A percentile compares a stretch with the other conserved stretches of the same genome.
Conservation (phyloP, 2,797 vertebrate genomes). For the Neoniphon sammara region DNA sequence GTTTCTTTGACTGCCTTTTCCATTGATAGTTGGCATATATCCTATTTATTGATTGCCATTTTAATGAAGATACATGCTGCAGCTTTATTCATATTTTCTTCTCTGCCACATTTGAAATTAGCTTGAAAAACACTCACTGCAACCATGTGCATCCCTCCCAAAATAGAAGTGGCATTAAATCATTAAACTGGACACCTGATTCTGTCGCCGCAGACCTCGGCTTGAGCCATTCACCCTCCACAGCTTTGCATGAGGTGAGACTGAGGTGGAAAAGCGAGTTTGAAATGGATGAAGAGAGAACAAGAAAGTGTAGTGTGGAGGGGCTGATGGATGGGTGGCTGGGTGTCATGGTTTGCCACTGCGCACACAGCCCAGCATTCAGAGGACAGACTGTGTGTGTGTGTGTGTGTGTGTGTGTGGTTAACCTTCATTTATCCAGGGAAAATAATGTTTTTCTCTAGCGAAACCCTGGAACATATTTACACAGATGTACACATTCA, state of each 20-base stretch:
- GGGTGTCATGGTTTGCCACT: slow-evolving; percentile 14
- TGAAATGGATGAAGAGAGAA: slow-evolving; percentile 52
- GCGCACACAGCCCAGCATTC: slow-evolving; percentile 9
- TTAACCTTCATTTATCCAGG: slow-evolving; percentile 43
- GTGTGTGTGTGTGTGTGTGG: slow-evolving; percentile 11
- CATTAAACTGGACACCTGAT: slow-evolving; percentile 45
- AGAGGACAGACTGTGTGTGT: slow-evolving; percentile 4
- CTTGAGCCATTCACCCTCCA: slow-evolving; percentile 19
- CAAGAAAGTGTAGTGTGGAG: slow-evolving; percentile 19
- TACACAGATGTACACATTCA: too few relatives aligned
- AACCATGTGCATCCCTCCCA: slow-evolving; percentile 23
- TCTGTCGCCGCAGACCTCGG: slow-evolving; percentile 47
- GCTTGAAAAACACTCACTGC: slow-evolving; percentile 12
- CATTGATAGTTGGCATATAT: too few relatives aligned
- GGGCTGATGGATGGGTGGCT: slow-evolving; percentile 46
- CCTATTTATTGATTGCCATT: too few relatives aligned
- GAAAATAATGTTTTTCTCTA: slow-evolving; percentile 17
- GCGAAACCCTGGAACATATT: slow-evolving; percentile 7
- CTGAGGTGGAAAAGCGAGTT: slow-evolving; percentile 57
- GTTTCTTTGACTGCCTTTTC: too few relatives aligned
- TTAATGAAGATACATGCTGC: too few relatives aligned
- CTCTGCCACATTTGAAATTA: slow-evolving; percentile 2
- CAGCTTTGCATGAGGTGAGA: slow-evolving; percentile 44
- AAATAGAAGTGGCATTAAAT: slow-evolving; percentile 58
- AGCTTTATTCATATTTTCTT: not conserved